These are phyloP conservation scores for Paradisaea rubra DNA, from an alignment of 2,113 vertebrate genomes.

Conservation along the genomic window DNA sequence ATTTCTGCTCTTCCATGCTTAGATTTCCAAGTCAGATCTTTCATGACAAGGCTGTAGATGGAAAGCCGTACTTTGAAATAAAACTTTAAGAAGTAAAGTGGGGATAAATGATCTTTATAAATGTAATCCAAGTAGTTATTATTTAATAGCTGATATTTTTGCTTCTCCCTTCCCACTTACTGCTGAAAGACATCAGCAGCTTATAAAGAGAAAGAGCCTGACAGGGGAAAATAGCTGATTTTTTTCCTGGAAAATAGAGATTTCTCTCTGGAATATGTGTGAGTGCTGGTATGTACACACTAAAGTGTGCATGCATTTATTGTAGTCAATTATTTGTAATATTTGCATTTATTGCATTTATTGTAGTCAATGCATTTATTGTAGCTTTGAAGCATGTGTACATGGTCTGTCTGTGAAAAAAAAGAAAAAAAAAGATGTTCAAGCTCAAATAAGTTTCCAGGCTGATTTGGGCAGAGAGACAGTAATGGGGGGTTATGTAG, in stretches of 20 bases:
- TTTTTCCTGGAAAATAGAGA: neutral
- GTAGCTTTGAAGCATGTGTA: neutral
- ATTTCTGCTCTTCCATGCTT: neutral
- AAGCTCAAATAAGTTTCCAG: neutral
- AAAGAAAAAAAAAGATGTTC: neutral
- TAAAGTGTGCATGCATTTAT: neutral
- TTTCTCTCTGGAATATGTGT: neutral
- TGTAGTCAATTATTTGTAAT: neutral
- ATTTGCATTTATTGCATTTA: neutral
- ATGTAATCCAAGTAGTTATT: neutral
- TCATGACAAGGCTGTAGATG: neutral
- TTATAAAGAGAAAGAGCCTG: neutral
- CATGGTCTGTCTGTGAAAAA: neutral
- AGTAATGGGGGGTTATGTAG: neutral
- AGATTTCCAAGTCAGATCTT: neutral
- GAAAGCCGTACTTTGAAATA: neutral
- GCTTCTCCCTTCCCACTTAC: neutral
- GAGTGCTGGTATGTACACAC: neutral
- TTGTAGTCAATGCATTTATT: neutral
- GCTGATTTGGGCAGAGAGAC: neutral
- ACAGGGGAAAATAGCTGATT: neutral
- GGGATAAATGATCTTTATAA: neutral
- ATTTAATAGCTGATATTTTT: slow-evolving; percentile 18
- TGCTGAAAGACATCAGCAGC: neutral
- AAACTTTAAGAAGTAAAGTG: neutral